A percentile compares a stretch with the other conserved stretches of the same genome.
Conservation (phyloP, 2,113 vertebrate genomes). For the Corydoras sp. region DNA sequence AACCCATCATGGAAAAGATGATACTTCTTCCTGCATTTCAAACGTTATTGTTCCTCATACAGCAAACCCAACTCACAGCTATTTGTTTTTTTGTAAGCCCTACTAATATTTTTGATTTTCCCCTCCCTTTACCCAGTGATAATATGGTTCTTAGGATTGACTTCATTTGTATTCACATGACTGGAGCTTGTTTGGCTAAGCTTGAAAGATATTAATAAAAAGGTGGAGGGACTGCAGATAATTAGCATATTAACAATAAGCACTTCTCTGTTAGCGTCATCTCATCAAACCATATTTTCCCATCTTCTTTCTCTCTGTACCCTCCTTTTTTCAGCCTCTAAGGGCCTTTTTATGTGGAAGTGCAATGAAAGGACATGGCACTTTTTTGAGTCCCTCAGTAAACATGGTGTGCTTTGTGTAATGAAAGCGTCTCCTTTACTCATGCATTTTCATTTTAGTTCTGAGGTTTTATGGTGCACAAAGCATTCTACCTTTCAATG, state of each 20-base stretch:
- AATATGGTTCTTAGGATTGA: not conserved
- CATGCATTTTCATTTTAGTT: not conserved
- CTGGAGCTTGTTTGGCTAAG: slow-evolving; percentile 11
- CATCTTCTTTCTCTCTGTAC: not conserved
- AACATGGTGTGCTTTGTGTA: not conserved
- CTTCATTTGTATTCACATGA: slow-evolving; percentile 31
- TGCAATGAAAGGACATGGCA: not conserved
- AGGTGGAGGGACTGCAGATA: slow-evolving; percentile 3
- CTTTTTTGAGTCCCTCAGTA: not conserved
- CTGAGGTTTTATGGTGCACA: not conserved
- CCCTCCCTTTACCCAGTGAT: slow-evolving; percentile 4
- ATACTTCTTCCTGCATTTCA: too few species aligned
- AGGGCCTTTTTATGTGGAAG: not conserved
- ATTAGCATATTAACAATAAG: slow-evolving; percentile 27
- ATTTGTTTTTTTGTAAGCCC: not conserved
- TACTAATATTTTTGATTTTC: not conserved
- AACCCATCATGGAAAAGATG: too few species aligned
- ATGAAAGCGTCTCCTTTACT: not conserved
- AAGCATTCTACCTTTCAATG: not conserved
- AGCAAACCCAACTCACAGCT: not conserved
- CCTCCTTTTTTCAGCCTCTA: not conserved
- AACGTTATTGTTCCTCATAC: not conserved
- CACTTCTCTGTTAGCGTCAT: slow-evolving; percentile 11
- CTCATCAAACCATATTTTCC: slow-evolving; percentile 2
- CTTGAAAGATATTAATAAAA: slow-evolving; percentile 27